Conservation (phyloP, 2,797 vertebrate genomes). For the Macropodus opercularis region DNA sequence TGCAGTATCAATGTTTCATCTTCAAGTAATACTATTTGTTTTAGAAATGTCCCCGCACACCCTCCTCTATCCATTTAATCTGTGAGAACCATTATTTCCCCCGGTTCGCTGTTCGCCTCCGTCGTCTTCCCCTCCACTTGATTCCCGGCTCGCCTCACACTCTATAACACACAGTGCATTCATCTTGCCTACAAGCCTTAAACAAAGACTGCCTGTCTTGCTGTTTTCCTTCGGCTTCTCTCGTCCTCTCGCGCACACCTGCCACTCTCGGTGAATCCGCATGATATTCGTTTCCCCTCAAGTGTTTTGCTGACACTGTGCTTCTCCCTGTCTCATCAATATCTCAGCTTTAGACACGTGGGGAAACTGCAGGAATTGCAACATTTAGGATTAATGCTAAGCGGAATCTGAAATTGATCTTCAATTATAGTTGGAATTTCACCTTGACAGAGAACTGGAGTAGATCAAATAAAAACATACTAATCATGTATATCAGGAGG, state of each 20-base stretch:
- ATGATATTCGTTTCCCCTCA: constrained; percentile 52
- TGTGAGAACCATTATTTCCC: constrained; percentile 65
- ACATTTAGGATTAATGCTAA: constrained; percentile 1
- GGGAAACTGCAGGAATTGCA: constrained; percentile 11
- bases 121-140: constrained; percentile 21
- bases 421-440: background rate
- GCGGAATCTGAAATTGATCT: background rate
- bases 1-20: constrained; percentile 28
- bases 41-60: constrained; percentile 48
- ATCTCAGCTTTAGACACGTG: constrained; percentile 28
- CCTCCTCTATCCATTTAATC: constrained; percentile 60
- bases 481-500: too few relatives aligned
- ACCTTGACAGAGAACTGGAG: too few relatives aligned
- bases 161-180: constrained; percentile 51
- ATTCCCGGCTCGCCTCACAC: constrained; percentile 42
- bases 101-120: constrained; percentile 12
- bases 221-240: constrained; percentile 32
- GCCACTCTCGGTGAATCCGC: constrained; percentile 51
- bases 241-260: constrained; percentile 49
- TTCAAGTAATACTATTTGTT: constrained; percentile 54
- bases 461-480: too few relatives aligned
- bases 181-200: constrained; percentile 50
- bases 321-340: constrained; percentile 35
- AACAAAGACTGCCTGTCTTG: constrained; percentile 53
- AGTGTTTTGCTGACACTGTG: constrained; percentile 38